Evolutionary conservation across 2,888 invertebrate genomes (phyloP).

Genomic region (Agrochola lota): DNA sequence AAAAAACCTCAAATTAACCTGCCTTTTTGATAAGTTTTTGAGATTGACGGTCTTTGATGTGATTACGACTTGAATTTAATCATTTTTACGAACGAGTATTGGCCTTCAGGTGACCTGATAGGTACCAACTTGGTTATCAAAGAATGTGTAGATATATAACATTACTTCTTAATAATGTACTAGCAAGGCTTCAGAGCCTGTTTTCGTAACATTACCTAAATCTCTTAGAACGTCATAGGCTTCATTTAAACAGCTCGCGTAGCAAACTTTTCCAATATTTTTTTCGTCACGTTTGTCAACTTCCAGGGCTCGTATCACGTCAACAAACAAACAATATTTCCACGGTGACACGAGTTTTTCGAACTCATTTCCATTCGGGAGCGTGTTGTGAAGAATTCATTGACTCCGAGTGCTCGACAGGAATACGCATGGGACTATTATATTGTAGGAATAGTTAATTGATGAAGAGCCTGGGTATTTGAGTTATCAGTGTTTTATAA

Average conservation of each 20-base stretch:
- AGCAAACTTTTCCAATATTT: conserved; percentile 87
- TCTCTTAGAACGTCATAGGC: conserved; percentile 67
- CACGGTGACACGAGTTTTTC: conserved; percentile 80
- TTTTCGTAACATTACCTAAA: conserved; percentile 64
- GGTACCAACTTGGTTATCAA: neutral
- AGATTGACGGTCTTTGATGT: neutral
- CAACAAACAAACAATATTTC: conserved; percentile 86
- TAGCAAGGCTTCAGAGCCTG: conserved; percentile 44
- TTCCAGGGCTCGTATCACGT: conserved; percentile 78
- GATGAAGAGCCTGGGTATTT: conserved; percentile 26
- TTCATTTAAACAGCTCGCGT: conserved; percentile 75
- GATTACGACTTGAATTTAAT: neutral
- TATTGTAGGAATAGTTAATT: conserved; percentile 71
- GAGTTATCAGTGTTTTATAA: neutral
- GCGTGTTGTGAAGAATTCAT: conserved; percentile 79
- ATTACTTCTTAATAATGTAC: conserved; percentile 16
- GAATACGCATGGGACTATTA: conserved; percentile 71
- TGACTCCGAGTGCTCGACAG: conserved; percentile 71
- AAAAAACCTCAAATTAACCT: neutral
- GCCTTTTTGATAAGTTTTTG: neutral
- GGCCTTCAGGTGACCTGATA: neutral
- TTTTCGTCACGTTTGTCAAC: conserved; percentile 86
- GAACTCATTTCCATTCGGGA: conserved; percentile 83
- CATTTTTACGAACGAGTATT: neutral
- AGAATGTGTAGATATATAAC: neutral